Evolutionary conservation across 2,113 vertebrate genomes (phyloP).

Genomic region (Tyrannus savana): DNA sequence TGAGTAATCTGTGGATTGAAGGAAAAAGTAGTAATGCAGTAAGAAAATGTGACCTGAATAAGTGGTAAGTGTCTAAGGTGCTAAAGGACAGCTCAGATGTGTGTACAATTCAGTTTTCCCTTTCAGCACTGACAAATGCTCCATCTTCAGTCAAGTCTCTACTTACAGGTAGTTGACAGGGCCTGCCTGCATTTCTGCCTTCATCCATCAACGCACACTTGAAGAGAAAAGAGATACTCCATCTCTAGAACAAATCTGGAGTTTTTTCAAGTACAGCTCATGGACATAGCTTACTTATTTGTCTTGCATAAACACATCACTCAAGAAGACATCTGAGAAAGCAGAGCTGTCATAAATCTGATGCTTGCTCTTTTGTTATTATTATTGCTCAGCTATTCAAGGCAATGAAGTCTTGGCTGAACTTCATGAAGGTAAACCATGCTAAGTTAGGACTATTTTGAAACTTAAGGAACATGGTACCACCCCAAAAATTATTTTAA

Average conservation of each 20-base stretch:
- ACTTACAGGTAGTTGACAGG: conserved; percentile 16
- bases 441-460: neutral
- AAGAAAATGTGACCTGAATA: neutral
- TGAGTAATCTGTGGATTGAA: neutral
- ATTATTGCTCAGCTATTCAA: neutral
- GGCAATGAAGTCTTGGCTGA: conserved; percentile 6
- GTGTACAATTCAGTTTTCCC: neutral
- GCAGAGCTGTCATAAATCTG: neutral
- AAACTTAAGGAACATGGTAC: neutral
- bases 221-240: neutral
- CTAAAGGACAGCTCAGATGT: neutral
- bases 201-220: conserved; percentile 51
- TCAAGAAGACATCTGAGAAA: conserved; percentile 19
- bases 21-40: neutral
- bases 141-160: neutral
- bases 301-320: conserved; percentile 23
- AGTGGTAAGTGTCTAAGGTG: neutral
- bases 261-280: conserved; percentile 29
- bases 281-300: neutral
- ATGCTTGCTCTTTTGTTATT: neutral
- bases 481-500: neutral
- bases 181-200: conserved; percentile 3
- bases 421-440: neutral
- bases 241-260: conserved; percentile 23
- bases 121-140: neutral